Evolutionary conservation across 2,888 invertebrate species (phyloP).

Genomic region (Saturnia japonica): DNA sequence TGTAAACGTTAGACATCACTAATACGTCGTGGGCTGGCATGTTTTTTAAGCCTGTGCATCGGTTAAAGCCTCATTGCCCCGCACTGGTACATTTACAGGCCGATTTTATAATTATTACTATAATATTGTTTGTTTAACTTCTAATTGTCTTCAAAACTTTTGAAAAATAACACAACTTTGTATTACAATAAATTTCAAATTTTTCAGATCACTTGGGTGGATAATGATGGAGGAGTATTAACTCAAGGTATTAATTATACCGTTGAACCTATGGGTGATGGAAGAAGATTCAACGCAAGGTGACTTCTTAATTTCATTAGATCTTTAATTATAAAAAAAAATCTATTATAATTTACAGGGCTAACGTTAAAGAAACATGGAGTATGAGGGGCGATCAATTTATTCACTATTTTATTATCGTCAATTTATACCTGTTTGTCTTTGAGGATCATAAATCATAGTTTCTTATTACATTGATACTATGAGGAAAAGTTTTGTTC

Average conservation of each 20-base stretch:
- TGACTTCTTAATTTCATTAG: conserved; percentile 25
- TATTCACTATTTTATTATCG: too few species aligned
- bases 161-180: too few species aligned
- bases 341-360: neutral
- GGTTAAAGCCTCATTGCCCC: too few species aligned
- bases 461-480: neutral
- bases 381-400: neutral
- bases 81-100: too few species aligned
- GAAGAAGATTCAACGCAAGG: conserved; percentile 90
- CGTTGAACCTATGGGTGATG: conserved; percentile 87
- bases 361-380: neutral
- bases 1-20: too few species aligned
- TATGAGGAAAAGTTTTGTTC: neutral
- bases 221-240: conserved; percentile 91
- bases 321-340: neutral
- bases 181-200: neutral
- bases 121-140: too few species aligned
- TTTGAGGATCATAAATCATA: neutral
- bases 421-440: too few species aligned
- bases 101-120: too few species aligned
- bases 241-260: conserved; percentile 90
- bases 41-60: too few species aligned
- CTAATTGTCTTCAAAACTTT: too few species aligned
- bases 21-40: too few species aligned
- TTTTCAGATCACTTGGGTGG: conserved; percentile 93